A percentile compares a stretch with the other conserved stretches of the same genome.
Evolutionary conservation across 2,888 invertebrate genomes (phyloP).

Genomic region (Acronicta psi): DNA sequence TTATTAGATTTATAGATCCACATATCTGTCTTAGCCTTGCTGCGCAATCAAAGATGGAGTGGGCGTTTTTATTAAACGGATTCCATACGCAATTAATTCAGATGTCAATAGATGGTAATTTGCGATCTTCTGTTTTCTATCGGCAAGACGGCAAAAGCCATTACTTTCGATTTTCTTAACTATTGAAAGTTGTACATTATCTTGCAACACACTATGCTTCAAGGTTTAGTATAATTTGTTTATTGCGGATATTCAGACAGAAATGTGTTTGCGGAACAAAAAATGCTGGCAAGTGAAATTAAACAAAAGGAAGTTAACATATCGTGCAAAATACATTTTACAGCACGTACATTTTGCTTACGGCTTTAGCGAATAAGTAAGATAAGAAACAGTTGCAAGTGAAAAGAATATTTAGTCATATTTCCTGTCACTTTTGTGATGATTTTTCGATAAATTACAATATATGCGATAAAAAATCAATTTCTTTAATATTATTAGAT

Average conservation of each 20-base stretch:
- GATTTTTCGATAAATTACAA: too few species aligned
- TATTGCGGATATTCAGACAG: not conserved
- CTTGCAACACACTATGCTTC: not conserved
- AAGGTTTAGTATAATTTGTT: slow-evolving; percentile 7
- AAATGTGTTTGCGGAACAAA: slow-evolving; percentile 9
- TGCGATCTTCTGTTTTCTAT: not conserved
- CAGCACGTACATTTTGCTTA: not conserved
- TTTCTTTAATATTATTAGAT: too few species aligned
- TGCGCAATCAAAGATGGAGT: slow-evolving; percentile 58
- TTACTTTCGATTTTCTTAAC: slow-evolving; percentile 5
- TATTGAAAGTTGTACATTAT: slow-evolving; percentile 2
- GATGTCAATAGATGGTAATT: slow-evolving; percentile 20
- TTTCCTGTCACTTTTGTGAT: too few species aligned
- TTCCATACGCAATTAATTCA: slow-evolving; percentile 52
- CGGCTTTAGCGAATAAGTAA: not conserved
- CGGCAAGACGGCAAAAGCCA: not conserved
- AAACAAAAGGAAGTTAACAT: slow-evolving; percentile 19
- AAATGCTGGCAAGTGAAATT: slow-evolving; percentile 3
- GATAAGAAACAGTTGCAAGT: too few species aligned
- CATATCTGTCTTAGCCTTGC: slow-evolving; percentile 60
- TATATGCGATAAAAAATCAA: too few species aligned
- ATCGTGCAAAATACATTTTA: too few species aligned
- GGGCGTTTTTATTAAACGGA: slow-evolving; percentile 63
- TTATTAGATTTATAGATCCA: slow-evolving; percentile 62
- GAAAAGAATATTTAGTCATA: too few species aligned